Evolutionary conservation across 2,797 vertebrate species (phyloP).

Genomic region (Eremophila alpestris): DNA sequence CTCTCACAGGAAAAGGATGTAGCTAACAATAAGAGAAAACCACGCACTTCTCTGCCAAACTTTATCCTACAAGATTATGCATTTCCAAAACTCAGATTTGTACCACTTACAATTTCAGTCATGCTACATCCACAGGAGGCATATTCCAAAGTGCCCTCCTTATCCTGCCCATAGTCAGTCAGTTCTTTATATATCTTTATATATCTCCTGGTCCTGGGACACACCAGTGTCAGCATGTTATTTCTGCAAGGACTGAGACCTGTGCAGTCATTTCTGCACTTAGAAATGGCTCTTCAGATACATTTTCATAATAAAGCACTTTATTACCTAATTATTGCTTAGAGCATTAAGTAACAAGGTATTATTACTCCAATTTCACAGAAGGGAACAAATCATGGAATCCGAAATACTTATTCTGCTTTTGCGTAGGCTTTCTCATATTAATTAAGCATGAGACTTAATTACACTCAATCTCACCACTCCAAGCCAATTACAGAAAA

Average conservation of each 20-base stretch:
- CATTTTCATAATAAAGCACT: slow-evolving; percentile 54
- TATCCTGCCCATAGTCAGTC: background rate
- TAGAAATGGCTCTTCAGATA: slow-evolving; percentile 28
- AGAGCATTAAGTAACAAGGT: slow-evolving; percentile 34
- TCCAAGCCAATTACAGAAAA: slow-evolving; percentile 53
- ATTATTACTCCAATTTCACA: slow-evolving; percentile 8
- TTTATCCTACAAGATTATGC: background rate
- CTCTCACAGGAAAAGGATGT: slow-evolving; percentile 62
- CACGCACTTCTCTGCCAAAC: background rate
- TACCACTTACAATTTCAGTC: background rate
- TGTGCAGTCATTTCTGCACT: background rate
- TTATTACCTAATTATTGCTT: slow-evolving; percentile 45
- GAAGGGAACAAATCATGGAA: slow-evolving; percentile 24
- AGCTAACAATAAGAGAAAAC: slow-evolving; percentile 47
- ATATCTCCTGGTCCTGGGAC: background rate
- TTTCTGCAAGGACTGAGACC: background rate
- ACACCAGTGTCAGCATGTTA: background rate
- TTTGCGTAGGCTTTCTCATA: slow-evolving; percentile 51
- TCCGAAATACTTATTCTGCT: slow-evolving; percentile 14
- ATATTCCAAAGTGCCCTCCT: background rate
- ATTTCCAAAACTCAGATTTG: background rate
- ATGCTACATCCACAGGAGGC: background rate
- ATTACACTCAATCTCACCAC: slow-evolving; percentile 56
- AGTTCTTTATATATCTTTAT: background rate
- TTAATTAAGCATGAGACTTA: slow-evolving; percentile 71